Evolutionary conservation across 2,797 vertebrate species (phyloP), one percentile per base, ranked within the genome.

Genomic region (Mormyrops boulengeri): DNA sequence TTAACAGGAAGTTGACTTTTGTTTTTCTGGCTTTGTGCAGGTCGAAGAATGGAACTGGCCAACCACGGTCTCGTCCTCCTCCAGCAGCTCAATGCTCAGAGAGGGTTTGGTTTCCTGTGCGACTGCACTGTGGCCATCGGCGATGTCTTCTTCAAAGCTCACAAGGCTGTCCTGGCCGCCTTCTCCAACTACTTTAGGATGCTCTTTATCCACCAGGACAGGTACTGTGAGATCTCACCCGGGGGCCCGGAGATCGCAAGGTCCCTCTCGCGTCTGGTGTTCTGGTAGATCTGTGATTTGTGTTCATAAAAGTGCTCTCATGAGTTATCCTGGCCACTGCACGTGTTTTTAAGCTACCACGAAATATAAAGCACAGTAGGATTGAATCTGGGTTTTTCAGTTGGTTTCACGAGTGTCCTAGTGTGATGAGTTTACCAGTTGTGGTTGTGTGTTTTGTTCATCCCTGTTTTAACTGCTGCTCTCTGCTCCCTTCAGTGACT

Each of bases 111-210:
- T 90, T 97, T 97, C 93, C 95, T 97, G 93, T 97, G 97, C 95
- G 97, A 97, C 95, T 97, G 97, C 94, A 97, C 97, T 41, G 97
- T 97, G 94, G 96, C 96, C 90, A 97, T 97, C 91, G 97, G 97
- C 82, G 96, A 97, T 95, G 96, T 97, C 92, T 97, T 97, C 95
- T 97, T 97, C 94, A 97, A 97, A 95, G 96, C 97, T 89, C 97
- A 97, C 93, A 97, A 97, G 93, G 97, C 97, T 1, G 97, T 97
- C 92, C 96, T 97, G 89, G 97, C 97, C 88, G 96, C 97, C 90
- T 97, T 97, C 94, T 97, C 97, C 91, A 97, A 97, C 95, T 97
- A 97, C 94, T 97, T 97, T 94, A 96, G 97, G 94, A 97, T 97
- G 97, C 93, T 97, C 90, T 97, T 97, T 93, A 96, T 97, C 93